Evolutionary conservation across 1,140 invertebrate species (phyloP).

Genomic region (Trichogramma pretiosum): DNA sequence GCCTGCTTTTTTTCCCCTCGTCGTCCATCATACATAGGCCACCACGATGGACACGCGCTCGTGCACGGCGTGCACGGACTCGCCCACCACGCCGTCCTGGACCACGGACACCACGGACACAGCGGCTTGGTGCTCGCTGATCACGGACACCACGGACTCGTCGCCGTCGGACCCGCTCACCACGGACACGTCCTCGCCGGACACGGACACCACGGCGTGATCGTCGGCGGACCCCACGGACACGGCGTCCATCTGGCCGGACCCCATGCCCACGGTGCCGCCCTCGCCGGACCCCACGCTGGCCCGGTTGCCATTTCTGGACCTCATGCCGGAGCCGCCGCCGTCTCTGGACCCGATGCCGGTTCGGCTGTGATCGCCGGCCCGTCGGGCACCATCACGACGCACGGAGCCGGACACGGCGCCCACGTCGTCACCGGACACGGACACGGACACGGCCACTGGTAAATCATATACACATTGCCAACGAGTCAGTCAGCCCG

Average conservation of each 20-base stretch:
- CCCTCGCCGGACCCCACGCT: conserved; percentile 33
- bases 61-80: conserved; percentile 14
- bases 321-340: conserved; percentile 36
- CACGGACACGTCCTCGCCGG: conserved; percentile 23
- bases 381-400: conserved; percentile 40
- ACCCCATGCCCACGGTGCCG: conserved; percentile 33
- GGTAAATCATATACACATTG: conserved; percentile 16
- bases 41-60: conserved; percentile 13
- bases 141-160: conserved; percentile 25
- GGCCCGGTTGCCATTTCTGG: conserved; percentile 22
- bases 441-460: conserved; percentile 36
- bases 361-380: conserved; percentile 41
- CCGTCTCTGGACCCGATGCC: conserved; percentile 38
- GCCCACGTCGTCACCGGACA: conserved; percentile 33
- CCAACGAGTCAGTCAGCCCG: too few relatives aligned
- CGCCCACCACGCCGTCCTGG: conserved; percentile 23
- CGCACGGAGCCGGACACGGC: conserved; percentile 39
- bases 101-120: conserved; percentile 24
- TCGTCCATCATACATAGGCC: too few relatives aligned
- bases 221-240: conserved; percentile 27
- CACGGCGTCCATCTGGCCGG: conserved; percentile 34
- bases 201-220: conserved; percentile 23
- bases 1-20: too few relatives aligned
- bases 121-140: conserved; percentile 9
- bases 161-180: conserved; percentile 24